Conservation (phyloP, 2,888 invertebrate genomes). For the Himalopsyche anomala region DNA sequence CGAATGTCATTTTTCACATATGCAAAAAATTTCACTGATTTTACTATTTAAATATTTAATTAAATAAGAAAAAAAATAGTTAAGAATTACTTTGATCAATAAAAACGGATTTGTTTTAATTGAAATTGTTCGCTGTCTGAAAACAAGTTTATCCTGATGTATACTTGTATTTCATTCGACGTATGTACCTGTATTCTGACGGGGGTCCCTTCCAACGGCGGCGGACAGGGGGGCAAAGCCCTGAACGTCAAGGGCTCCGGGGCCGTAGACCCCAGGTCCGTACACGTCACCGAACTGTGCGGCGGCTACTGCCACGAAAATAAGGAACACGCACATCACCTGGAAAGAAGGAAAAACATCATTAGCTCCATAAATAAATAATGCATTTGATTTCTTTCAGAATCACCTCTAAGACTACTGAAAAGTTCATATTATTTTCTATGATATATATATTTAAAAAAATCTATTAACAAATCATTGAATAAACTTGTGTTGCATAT, state of each 20-base stretch:
- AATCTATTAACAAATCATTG: no score
- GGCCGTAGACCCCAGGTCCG: conserved; percentile 56
- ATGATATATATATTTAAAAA: background rate
- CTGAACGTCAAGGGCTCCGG: conserved; percentile 49
- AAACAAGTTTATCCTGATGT: background rate
- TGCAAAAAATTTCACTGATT: no score
- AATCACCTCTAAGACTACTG: background rate
- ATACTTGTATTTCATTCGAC: background rate
- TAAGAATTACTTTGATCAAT: no score
- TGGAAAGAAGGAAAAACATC: conserved; percentile 67
- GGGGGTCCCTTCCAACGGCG: conserved; percentile 59
- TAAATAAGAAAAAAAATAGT: no score
- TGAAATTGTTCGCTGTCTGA: no score
- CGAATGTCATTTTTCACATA: no score
- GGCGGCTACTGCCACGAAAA: conserved; percentile 72
- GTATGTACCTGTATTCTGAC: conserved; percentile 63
- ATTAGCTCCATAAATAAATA: background rate
- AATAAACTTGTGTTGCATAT: no score
- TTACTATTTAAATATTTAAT: no score
- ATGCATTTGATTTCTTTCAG: background rate
- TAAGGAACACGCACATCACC: conserved; percentile 73
- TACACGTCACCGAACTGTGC: conserved; percentile 70
- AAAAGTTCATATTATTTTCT: no score
- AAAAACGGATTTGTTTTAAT: no score
- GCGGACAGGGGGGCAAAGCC: conserved; percentile 58